These are phyloP conservation scores for Neoarius graeffei DNA, from an alignment of 2,113 vertebrate species.

Conservation along the genomic window DNA sequence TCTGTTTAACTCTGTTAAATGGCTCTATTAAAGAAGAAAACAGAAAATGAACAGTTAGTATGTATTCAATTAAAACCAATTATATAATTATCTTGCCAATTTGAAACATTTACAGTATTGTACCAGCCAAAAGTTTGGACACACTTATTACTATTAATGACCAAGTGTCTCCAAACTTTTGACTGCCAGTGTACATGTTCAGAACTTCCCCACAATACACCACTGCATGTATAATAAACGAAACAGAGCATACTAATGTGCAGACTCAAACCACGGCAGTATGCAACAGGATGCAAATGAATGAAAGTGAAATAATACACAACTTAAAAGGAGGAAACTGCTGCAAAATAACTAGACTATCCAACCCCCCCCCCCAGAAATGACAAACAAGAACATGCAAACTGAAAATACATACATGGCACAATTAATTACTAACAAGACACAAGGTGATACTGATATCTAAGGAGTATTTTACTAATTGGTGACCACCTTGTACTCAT, in stretches of 20 bases:
- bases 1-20: conserved; percentile 67
- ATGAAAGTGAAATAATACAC: background rate
- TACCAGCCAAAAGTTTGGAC: no score
- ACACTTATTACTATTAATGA: no score
- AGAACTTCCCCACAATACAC: background rate
- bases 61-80: background rate
- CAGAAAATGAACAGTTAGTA: background rate
- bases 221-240: background rate
- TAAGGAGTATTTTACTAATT: no score
- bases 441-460: background rate
- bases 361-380: background rate
- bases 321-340: background rate
- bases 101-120: background rate
- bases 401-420: background rate
- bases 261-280: background rate
- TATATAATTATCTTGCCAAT: background rate
- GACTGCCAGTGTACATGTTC: background rate
- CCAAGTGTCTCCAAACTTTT: no score
- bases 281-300: background rate
- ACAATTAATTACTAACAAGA: background rate
- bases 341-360: background rate
- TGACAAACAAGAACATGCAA: background rate
- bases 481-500: no score
- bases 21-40: conserved; percentile 76
- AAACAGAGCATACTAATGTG: background rate